Base-by-base conservation (phyloP, 2,888 invertebrate genomes). In the Brenthis hecate region DNA sequence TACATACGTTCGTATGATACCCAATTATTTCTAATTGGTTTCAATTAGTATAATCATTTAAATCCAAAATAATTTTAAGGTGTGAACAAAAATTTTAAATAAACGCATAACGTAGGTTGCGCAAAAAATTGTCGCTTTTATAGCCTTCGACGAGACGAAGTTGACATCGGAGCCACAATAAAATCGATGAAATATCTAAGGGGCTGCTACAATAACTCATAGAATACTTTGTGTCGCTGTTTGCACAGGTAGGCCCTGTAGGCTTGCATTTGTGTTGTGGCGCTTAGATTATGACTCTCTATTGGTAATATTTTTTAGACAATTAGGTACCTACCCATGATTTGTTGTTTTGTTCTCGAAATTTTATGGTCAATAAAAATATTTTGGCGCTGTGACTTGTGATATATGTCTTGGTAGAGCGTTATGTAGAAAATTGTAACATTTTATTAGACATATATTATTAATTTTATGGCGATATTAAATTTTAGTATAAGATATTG, bases 91-190 rank as follows among this genome's bases (percentile, higher is more conserved):
- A 23, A 56, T 28, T 62, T 62, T 53, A 54, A 61, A 64, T 53
- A 65, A 56, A 66, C 66, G 64, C 68, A 43, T 43, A 61, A 43
- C 54, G 56, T 66, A 58, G 36, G 14, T 65, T 65, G 65, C 68
- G 71, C 73, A 74, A 74, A 74, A 74, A 74, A 72, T 57, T 54
- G 68, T 72, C 72, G 56, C 68, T 80, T 90, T 89, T 90, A 89
- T 87, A 85, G 84, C 80, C 78, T 78, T 84, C 84, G 88, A 81
- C 90, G 89, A 88, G 91, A 91, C 91, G 81, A 80, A 85, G 89
- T 89, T 91, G 92, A 92, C 92, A 92, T 87, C 80, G 92, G 92
- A 90, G 92, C 92, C 92, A 89, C 85, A 91, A 92, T 92, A 92
- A 92, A 92, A 91, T 92, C 90, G 88, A 91, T 92, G 92, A 92